Percentiles rank a stretch among this genome's conserved stretches.
phyloP scores from a whole-genome alignment of 2,113 vertebrate genomes.

The Maccullochella peelii region DNA sequence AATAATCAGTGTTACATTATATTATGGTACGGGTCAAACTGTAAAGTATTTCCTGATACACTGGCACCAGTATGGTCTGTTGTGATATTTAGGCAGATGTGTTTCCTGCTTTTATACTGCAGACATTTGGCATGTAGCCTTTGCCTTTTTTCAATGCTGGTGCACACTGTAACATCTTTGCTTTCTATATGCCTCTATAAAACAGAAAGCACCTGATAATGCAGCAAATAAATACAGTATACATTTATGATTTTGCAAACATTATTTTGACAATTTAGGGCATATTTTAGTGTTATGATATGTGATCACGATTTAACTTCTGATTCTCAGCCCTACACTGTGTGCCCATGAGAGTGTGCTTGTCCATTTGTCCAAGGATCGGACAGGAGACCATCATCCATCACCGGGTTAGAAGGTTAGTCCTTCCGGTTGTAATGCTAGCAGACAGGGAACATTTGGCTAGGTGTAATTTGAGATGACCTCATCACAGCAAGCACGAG shows the following conservation, averaged over 20 bases:
- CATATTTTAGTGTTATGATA: background rate
- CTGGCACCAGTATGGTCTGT: background rate
- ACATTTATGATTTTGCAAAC: background rate
- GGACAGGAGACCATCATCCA: slow-evolving; percentile 52
- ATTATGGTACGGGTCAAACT: background rate
- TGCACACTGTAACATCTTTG: background rate
- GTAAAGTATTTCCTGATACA: background rate
- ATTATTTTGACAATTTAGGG: background rate
- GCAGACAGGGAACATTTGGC: slow-evolving; percentile 71
- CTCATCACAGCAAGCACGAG: slow-evolving; percentile 57
- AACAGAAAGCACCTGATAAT: slow-evolving; percentile 2
- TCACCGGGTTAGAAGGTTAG: slow-evolving; percentile 49
- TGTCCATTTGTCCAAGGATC: slow-evolving; percentile 32
- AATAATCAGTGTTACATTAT: background rate
- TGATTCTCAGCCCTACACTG: background rate
- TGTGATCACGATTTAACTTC: background rate
- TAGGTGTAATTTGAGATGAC: slow-evolving; percentile 74
- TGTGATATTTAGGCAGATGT: background rate
- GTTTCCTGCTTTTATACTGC: background rate
- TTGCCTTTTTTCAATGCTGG: background rate
- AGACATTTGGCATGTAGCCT: background rate
- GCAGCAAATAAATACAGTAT: background rate
- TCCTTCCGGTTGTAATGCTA: slow-evolving; percentile 62
- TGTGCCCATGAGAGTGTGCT: slow-evolving; percentile 14
- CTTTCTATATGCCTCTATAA: background rate